Base-by-base conservation (phyloP, 1,140 invertebrate species). In the Galendromus occidentalis region DNA sequence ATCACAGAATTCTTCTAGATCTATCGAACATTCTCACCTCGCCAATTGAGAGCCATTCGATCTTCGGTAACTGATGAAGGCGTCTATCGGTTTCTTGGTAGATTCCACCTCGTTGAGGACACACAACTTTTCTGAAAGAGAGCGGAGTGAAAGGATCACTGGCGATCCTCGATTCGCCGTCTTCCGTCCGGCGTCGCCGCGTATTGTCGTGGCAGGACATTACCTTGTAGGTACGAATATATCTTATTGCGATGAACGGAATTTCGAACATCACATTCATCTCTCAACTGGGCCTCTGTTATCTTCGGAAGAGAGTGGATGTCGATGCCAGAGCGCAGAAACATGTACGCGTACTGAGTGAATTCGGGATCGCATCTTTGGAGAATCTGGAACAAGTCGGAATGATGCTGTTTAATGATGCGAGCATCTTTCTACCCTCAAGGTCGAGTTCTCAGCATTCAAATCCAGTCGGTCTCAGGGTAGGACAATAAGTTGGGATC, bases 1-100 rank as follows among this genome's bases (percentile, higher is more conserved):
- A 4, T 12, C 14, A 47, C 28, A 14, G 42, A 14, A 44, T 44
- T n/a, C n/a, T n/a, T 17, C 17, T 28, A 14, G n/a, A n/a, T n/a
- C n/a, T n/a, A 51, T 22, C 28, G n/a, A 66, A 30, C n/a, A 28
- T 33, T 59, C 51, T 63, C 74, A 83, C 82, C 83, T 85, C 6
- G 95, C 95, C 69, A 99, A 77, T 76, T 98, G 95, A 25, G 95
- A 98, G 65, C 95, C 95, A 75, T 95, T 98, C 1, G 91, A 94
- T 71, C 96, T 80, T 69, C 96, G 79, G 75, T 99, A 99, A 76
- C 93, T 97, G 67, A 99, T 91, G 75, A 99, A 99, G 2, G 96
- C 92, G 75, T 99, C 95, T 64, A 93, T 77, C 5, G 84, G 86
- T 75, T 93, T 92, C 71, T 89, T 86, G 69, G 85, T 79, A 71